Base-by-base conservation (phyloP, 2,113 vertebrate species). In the Cryptotis parvus region DNA sequence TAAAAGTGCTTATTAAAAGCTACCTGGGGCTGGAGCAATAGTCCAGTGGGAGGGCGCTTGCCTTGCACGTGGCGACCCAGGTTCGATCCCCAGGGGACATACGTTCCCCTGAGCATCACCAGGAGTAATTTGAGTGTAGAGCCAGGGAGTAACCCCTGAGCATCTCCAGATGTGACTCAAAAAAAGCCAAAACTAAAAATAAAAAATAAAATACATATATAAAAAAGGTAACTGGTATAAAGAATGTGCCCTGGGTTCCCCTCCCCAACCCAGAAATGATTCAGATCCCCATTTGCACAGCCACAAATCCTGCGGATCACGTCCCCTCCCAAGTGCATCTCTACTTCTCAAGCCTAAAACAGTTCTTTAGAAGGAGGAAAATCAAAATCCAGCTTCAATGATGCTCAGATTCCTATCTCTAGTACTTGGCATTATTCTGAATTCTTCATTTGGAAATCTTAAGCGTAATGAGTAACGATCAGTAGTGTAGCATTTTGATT, bases 391-490 rank as follows among this genome's bases (percentile, higher is more conserved):
- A 24, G 2, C 58, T 81, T 89, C 80, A 41, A 75, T 68, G 82
- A 70, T 82, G 26, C 18, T 77, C 41, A 31, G 35, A 82, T 83
- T 92, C 55, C 69, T 41, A 79, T 9, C 16, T 10, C 61, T 37
- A 72, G 55, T 72, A 88, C 63, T 77, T 37, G 65, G 6, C 29
- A 74, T 3, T 31, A 89, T 7, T 49, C 66, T 9, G 22, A 26
- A 72, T 68, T 87, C 37, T 80, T 49, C 82, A 26, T 65, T 84
- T 63, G 58, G 35, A 89, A 86, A 82, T 39, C 86, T 41, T 10
- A 81, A 1, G 1, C n/a, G 9, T 29, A 49, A 91, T n/a, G 18
- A 26, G 75, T 58, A 65, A 12, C 29, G 41, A 89, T 35, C n/a
- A n/a, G n/a, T 18, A 27, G 78, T 45, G 49, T 43, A 69, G 75